Evolutionary conservation across 2,797 vertebrate species (phyloP).

Genomic region (Knipowitschia caucasica): DNA sequence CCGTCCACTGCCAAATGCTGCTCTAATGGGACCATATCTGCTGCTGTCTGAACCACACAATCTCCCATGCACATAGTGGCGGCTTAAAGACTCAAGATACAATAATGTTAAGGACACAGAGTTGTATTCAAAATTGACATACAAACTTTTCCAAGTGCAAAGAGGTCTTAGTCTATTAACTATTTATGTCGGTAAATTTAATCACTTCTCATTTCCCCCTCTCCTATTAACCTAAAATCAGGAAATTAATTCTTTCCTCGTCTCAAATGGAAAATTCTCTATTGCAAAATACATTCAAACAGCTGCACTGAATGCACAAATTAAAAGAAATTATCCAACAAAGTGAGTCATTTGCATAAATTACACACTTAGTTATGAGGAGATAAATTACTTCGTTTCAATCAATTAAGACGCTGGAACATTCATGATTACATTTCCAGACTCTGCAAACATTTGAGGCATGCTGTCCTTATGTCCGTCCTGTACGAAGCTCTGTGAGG

Average conservation of each 20-base stretch:
- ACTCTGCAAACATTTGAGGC: constrained; percentile 66
- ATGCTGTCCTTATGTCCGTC: constrained; percentile 30
- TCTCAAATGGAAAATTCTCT: constrained; percentile 54
- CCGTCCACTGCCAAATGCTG: constrained; percentile 32
- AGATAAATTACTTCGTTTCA: constrained; percentile 76
- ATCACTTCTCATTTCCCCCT: constrained; percentile 63
- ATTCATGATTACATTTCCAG: constrained; percentile 77
- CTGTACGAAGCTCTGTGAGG: constrained; percentile 40
- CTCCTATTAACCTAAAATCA: constrained; percentile 62
- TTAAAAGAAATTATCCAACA: constrained; percentile 83
- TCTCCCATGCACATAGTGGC: constrained; percentile 19
- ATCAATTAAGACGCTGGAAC: constrained; percentile 81
- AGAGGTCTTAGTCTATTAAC: constrained; percentile 43
- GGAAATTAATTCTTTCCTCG: constrained; percentile 64
- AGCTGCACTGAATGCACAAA: constrained; percentile 70
- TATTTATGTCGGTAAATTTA: constrained; percentile 60
- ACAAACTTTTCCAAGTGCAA: constrained; percentile 47
- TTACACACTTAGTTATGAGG: constrained; percentile 85
- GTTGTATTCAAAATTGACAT: constrained; percentile 17
- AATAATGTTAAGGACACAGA: constrained; percentile 17
- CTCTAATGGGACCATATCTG: constrained; percentile 55
- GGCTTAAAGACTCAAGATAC: constrained; percentile 43
- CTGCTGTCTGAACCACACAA: constrained; percentile 34
- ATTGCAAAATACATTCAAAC: constrained; percentile 66
- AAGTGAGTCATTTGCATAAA: constrained; percentile 94